A percentile compares a stretch with the other conserved stretches of the same genome.
Conservation (phyloP, 2,888 invertebrate species). For the Nematopogon swammerdamellus region DNA sequence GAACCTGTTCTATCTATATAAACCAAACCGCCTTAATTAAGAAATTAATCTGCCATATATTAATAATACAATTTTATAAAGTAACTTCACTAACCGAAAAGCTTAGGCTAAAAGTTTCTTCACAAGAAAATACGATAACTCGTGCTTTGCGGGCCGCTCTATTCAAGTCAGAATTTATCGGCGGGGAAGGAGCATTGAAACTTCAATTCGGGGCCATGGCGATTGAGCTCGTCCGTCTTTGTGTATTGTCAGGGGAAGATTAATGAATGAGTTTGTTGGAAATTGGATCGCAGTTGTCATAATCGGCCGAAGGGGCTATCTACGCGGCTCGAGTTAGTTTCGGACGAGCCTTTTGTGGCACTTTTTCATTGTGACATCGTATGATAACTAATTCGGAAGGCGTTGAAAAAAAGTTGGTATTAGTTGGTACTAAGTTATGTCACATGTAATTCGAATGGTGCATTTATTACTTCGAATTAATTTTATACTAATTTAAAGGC, state of each 20-base stretch:
- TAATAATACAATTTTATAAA: no score
- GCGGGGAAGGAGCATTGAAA: background rate
- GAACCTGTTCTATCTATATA: no score
- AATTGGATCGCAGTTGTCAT: background rate
- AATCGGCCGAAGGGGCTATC: background rate
- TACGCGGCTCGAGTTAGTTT: background rate
- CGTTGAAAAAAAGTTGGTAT: no score
- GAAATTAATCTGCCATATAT: no score
- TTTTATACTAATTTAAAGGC: no score
- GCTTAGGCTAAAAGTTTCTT: no score
- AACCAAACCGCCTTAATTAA: no score
- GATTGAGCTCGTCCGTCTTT: background rate
- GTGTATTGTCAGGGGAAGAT: background rate
- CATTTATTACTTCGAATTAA: no score
- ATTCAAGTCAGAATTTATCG: background rate
- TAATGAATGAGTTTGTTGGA: background rate
- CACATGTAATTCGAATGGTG: no score
- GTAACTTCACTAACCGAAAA: no score
- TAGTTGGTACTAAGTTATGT: no score
- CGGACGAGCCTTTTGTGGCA: no score
- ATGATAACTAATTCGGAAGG: background rate
- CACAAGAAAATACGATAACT: background rate
- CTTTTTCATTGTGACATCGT: background rate
- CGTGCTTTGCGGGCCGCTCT: background rate
- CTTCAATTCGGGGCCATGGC: background rate